Conservation (phyloP, 2,113 vertebrate genomes). For the Tachuris rubrigastra region DNA sequence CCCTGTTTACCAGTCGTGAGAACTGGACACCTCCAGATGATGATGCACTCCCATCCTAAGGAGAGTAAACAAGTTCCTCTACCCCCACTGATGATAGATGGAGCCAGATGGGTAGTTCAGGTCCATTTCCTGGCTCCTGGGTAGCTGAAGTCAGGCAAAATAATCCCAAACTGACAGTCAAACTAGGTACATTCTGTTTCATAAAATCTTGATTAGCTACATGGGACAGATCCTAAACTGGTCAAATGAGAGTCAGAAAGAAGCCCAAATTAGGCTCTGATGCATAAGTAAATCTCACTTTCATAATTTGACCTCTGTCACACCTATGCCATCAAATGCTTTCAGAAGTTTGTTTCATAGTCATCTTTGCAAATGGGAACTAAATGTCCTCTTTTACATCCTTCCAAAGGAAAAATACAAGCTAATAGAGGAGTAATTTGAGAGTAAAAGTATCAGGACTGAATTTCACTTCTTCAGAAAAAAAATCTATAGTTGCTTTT, state of each 20-base stretch:
- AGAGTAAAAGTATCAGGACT: not conserved
- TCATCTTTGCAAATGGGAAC: not conserved
- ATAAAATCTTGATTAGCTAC: not conserved
- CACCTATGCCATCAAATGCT: not conserved
- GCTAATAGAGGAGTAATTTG: not conserved
- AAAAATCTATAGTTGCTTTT: not conserved
- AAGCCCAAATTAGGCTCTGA: not conserved
- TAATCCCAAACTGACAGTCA: not conserved
- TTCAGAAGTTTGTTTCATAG: not conserved
- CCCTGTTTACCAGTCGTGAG: fast-evolving
- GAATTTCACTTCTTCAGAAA: not conserved
- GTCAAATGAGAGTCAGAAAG: not conserved
- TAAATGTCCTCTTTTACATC: not conserved
- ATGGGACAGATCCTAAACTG: not conserved
- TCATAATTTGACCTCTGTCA: not conserved
- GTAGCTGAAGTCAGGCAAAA: not conserved
- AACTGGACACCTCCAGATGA: not conserved
- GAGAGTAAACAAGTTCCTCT: not conserved
- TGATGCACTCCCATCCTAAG: not conserved
- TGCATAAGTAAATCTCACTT: not conserved
- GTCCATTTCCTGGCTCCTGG: not conserved
- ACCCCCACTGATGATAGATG: not conserved
- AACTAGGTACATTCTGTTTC: not conserved
- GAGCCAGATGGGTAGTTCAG: not conserved
- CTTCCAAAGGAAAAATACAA: not conserved